Evolutionary conservation across 2,888 invertebrate genomes (phyloP), one percentile per base, ranked within the genome.

Genomic region (Podabrus alpinus): DNA sequence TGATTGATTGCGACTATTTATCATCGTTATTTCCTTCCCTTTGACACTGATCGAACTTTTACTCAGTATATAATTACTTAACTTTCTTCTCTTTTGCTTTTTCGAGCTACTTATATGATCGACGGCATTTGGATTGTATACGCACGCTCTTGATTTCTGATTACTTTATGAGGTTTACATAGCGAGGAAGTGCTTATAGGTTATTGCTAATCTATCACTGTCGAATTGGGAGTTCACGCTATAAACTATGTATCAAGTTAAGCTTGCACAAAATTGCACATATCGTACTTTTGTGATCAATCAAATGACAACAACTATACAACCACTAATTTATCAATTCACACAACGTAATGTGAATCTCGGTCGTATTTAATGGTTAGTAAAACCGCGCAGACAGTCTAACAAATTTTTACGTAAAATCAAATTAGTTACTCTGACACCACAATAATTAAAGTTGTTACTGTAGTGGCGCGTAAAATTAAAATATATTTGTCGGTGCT

Each of bases 1-100:
- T 88, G 87, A 88, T 87, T 87, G 87, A 87, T 88, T 87, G 80
- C 79, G 79, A 81, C 85, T 84, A 87, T 88, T 86, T 84, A 88
- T 88, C 87, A 86, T 87, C 86, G 85, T 86, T 86, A 85, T 83
- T 84, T 84, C 84, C 82, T 82, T 82, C 82, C 62, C 83, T 79
- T 81, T 85, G 85, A 86, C 86, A 83, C 82, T 83, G 82, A 83
- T 83, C 83, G 82, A 85, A 85, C 85, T 85, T 84, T 85, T 85
- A 83, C 84, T 85, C 83, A 82, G 82, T 83, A 83, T 81, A 80
- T 85, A 85, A 85, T 84, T 84, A 84, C 84, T 75, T 77, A 79
- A 77, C 78, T 79, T 78, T 79, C 78, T 78, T 78, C 78, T 77
- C 71, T 72, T 78, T 59, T 76, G 64, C 72, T 75, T 73, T 72